Conservation (phyloP, 1,140 invertebrate species). For the Drosophila bipectinata region DNA sequence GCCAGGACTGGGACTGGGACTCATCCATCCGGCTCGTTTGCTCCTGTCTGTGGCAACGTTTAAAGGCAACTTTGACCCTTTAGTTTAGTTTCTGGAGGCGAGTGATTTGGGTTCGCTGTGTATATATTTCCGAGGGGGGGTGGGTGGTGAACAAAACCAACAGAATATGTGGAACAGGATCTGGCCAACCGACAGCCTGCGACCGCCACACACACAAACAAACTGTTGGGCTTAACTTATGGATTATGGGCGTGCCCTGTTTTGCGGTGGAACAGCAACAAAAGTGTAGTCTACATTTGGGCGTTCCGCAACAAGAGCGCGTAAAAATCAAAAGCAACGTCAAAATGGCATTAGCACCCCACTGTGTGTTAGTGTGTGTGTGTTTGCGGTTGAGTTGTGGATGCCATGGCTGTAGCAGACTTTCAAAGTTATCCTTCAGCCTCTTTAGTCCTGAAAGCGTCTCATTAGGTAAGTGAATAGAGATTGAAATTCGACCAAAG, state of each 20-base stretch:
- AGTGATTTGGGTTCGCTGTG: conserved; percentile 58
- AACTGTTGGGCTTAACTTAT: conserved; percentile 64
- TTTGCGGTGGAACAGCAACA: conserved; percentile 40
- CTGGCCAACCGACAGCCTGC: conserved; percentile 22
- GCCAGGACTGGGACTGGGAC: conserved; percentile 2
- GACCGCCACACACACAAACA: conserved; percentile 37
- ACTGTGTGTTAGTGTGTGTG: conserved; percentile 20
- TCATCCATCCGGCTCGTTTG: conserved; percentile 21
- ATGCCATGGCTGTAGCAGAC: conserved; percentile 7
- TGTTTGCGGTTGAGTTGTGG: conserved; percentile 36
- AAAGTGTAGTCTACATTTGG: conserved; percentile 69
- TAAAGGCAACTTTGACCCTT: conserved; percentile 73
- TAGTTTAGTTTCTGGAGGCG: conserved; percentile 34
- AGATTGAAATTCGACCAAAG: conserved; percentile 14
- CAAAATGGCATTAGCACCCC: conserved; percentile 51
- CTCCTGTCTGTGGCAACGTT: conserved; percentile 40
- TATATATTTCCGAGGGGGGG: neutral
- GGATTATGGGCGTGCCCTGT: conserved; percentile 70
- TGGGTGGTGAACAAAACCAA: neutral
- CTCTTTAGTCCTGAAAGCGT: conserved; percentile 28
- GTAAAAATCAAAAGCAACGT: conserved; percentile 44
- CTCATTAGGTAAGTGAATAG: conserved; percentile 51
- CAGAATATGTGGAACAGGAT: conserved; percentile 11
- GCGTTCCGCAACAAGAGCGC: conserved; percentile 35
- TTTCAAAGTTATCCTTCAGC: conserved; percentile 12